phyloP scores from a whole-genome alignment of 2,888 invertebrate species.

The Osmoderma eremita region DNA sequence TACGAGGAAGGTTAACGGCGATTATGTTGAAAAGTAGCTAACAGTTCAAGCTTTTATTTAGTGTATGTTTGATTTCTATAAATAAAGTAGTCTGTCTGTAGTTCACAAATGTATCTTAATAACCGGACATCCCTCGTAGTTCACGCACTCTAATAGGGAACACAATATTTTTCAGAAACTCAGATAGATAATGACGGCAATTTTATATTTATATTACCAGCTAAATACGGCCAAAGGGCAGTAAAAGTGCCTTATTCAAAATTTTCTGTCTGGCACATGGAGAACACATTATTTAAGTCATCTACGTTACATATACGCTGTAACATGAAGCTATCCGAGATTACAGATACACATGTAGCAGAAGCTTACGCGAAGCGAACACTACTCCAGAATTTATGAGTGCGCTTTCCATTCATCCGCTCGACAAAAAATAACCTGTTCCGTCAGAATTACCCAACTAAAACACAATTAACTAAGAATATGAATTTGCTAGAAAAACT shows the following conservation, averaged over 20 bases:
- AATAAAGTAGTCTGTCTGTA: no score
- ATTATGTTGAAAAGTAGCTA: no score
- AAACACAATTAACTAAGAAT: constrained; percentile 45
- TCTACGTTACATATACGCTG: constrained; percentile 22
- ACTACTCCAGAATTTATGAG: constrained; percentile 38
- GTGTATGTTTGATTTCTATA: no score
- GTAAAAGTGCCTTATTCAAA: constrained; percentile 45
- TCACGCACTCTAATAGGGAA: no score
- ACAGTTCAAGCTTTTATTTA: no score
- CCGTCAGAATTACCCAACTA: constrained; percentile 44
- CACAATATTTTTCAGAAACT: no score
- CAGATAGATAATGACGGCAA: no score
- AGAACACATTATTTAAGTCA: constrained; percentile 33
- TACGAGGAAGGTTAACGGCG: no score
- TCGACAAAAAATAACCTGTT: constrained; percentile 43
- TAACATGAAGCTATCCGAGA: background rate
- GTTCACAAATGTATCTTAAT: no score
- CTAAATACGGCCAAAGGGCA: constrained; percentile 51
- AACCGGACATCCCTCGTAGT: no score
- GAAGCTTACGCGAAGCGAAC: constrained; percentile 13
- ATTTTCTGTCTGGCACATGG: constrained; percentile 35
- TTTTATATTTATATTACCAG: constrained; percentile 39
- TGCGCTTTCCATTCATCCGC: constrained; percentile 44
- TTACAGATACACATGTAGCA: background rate
- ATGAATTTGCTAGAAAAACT: constrained; percentile 42